A percentile compares a stretch with the other conserved stretches of the same genome.
These are phyloP conservation scores for Cephonodes hylas DNA, from an alignment of 2,888 invertebrate species.

Conservation along the genomic window DNA sequence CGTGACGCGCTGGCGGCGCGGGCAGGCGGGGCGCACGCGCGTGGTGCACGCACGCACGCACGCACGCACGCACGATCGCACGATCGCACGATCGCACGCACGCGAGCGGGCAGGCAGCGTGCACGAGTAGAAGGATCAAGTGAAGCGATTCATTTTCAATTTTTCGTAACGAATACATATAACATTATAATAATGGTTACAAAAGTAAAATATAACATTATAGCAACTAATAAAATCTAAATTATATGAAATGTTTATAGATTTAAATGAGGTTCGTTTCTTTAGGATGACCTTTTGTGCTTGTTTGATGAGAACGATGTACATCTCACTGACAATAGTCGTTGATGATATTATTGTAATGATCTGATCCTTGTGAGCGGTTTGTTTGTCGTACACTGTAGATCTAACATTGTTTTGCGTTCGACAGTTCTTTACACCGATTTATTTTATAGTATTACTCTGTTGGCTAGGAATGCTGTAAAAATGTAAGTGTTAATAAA, in stretches of 20 bases:
- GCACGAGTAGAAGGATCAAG: slow-evolving; percentile 41
- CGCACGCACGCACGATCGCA: not conserved
- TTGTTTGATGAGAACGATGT: slow-evolving; percentile 67
- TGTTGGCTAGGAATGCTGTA: slow-evolving; percentile 82
- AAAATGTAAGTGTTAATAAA: slow-evolving; percentile 82
- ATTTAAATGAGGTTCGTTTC: slow-evolving; percentile 77
- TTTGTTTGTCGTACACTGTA: slow-evolving; percentile 77
- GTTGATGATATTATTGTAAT: slow-evolving; percentile 64
- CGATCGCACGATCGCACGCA: not conserved
- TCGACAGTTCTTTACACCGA: slow-evolving; percentile 78
- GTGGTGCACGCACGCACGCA: slow-evolving; percentile 10
- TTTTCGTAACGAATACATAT: slow-evolving; percentile 80
- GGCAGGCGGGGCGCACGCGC: slow-evolving; percentile 21
- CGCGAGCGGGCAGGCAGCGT: not conserved
- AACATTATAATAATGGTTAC: slow-evolving; percentile 81
- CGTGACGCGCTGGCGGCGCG: slow-evolving; percentile 18
- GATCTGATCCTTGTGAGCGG: slow-evolving; percentile 70
- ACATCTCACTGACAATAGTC: slow-evolving; percentile 72
- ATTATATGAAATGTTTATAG: slow-evolving; percentile 82
- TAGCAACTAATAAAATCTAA: slow-evolving; percentile 80
- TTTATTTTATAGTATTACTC: slow-evolving; percentile 80
- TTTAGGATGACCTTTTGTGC: slow-evolving; percentile 77
- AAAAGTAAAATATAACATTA: slow-evolving; percentile 81
- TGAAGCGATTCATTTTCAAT: slow-evolving; percentile 62
- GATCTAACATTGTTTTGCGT: slow-evolving; percentile 79